phyloP scores from a whole-genome alignment of 2,888 invertebrate species.

The Drosophila histrio region DNA sequence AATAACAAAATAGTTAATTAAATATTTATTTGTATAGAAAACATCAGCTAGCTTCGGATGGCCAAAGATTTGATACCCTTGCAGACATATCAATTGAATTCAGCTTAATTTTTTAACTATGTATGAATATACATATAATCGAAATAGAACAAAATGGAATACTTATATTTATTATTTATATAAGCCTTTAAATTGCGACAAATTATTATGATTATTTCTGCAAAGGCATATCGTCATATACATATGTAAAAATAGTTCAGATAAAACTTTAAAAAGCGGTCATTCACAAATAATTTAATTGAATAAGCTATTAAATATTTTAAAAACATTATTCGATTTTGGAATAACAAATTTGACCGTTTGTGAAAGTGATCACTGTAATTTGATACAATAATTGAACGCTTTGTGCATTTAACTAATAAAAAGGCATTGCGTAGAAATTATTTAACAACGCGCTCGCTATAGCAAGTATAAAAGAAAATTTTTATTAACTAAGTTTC shows the following conservation, averaged over 20 bases:
- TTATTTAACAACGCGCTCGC: constrained; percentile 10
- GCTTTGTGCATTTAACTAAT: constrained; percentile 36
- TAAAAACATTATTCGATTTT: neutral
- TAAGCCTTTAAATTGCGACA: neutral
- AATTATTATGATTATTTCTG: neutral
- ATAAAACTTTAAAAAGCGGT: neutral
- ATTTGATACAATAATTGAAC: neutral
- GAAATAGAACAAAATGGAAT: neutral
- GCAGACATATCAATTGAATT: neutral
- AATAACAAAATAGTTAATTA: neutral
- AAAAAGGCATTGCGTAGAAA: constrained; percentile 38
- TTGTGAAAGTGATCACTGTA: neutral
- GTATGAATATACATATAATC: neutral
- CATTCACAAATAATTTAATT: neutral
- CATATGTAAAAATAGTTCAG: neutral
- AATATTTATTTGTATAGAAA: neutral
- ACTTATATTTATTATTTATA: no score
- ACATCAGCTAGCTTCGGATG: neutral
- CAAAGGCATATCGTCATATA: neutral
- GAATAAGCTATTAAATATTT: neutral
- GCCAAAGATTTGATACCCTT: neutral
- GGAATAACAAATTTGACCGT: neutral
- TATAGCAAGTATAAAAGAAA: constrained; percentile 15
- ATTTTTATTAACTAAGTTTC: constrained; percentile 12
- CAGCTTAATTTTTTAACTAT: neutral